Percentiles rank a stretch among this genome's conserved stretches.
Evolutionary conservation across 2,113 vertebrate species (phyloP).

Genomic region (Tetrao urogallus): DNA sequence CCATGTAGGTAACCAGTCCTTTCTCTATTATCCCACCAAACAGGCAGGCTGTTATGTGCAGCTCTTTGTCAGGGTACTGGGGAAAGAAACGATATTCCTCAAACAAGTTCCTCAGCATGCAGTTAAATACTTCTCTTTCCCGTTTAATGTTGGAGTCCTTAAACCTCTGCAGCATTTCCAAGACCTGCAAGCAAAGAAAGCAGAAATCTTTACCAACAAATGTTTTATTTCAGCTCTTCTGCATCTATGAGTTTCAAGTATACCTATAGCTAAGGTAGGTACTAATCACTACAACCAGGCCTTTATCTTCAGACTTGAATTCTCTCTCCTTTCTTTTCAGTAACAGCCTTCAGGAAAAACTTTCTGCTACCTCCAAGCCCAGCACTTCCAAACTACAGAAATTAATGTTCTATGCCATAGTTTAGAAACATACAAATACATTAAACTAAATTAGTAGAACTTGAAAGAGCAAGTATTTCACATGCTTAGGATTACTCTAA

Average conservation of each 20-base stretch:
- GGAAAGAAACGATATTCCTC: conserved; percentile 99
- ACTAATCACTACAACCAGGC: accelerated
- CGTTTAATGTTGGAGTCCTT: conserved; percentile 98
- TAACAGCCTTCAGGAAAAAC: background rate
- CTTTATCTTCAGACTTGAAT: background rate
- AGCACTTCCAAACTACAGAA: background rate
- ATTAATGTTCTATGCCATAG: background rate
- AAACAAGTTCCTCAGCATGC: conserved; percentile 98
- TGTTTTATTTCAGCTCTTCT: background rate
- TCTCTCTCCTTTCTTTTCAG: background rate
- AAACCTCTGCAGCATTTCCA: conserved; percentile 99
- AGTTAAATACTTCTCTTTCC: conserved; percentile 98
- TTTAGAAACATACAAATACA: background rate
- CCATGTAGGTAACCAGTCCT: conserved; percentile 98
- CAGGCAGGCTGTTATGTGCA: conserved; percentile 98
- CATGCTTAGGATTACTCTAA: conserved; percentile 12
- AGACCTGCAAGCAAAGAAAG: conserved; percentile 82
- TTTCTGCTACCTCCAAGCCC: background rate
- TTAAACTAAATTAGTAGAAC: background rate
- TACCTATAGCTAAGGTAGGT: background rate
- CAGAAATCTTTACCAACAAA: background rate
- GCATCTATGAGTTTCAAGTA: background rate
- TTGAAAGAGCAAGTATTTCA: background rate
- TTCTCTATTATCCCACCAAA: conserved; percentile 99
- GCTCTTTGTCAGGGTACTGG: conserved; percentile 98